Base-by-base conservation (phyloP, 2,113 vertebrate species). In the Apus apus region DNA sequence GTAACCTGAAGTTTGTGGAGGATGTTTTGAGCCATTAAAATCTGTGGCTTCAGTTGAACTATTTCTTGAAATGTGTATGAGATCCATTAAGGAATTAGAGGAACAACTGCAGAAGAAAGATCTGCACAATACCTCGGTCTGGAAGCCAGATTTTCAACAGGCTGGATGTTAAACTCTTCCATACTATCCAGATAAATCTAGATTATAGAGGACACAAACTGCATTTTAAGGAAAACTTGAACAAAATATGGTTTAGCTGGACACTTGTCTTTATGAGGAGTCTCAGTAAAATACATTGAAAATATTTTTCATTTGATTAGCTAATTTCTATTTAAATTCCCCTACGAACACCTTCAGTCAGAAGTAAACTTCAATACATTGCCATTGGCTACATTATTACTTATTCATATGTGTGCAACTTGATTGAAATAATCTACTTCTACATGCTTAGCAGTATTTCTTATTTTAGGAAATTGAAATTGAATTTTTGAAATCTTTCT, bases 381-480 rank as follows among this genome's bases (percentile, higher is more conserved):
- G n/a, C 10, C 0, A 0, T 50, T 6, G 3, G 4, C 2, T 21
- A 26, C 3, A 25, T 71, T n/a, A 62, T 90, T 68, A 19, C 21
- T 58, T 74, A 53, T 60, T 51, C 21, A 17, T 71, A 54, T 20
- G 9, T 60, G 12, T 70, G 11, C 20, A 84, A 54, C 15, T 68
- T 89, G 40, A 77, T 10, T 73, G 34, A 45, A 76, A 93, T 38
- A 38, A 38, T 38, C 38, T 38, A 38, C 10, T 38, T 38, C 38
- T 54, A 56, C 11, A 27, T 43, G 30, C 11, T 85, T 74, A 40
- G 30, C 5, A 45, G 3, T 74, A 58, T 46, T 12, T n/a, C 27
- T 74, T 81, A 38, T 77, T 93, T 86, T 57, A 84, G 6, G 13
- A 22, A 83, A 72, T 68, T 8, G 75, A 82, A 75, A 85, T 71